Evolutionary conservation across 2,888 invertebrate species (phyloP), one percentile per base, ranked within the genome.

Genomic region (Heteropelma amictum): DNA sequence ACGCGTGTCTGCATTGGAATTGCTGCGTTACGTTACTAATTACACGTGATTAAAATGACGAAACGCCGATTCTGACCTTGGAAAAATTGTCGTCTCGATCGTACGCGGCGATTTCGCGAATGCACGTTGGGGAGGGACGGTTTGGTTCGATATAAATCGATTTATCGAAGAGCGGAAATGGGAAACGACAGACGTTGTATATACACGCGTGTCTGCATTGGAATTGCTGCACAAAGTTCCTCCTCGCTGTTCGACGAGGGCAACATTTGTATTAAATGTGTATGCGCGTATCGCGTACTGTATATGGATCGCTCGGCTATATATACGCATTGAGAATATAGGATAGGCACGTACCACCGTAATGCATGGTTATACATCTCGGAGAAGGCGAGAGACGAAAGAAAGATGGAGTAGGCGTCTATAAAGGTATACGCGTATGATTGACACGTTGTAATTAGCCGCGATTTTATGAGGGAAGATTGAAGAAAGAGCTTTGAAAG

Each of bases 381-480:
- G 63, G 42, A 51, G 17, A 30, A 5, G 17, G 14, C n/a, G 30
- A 51, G 17, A 23, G 68, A 23, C n/a, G 23, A 60, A 28, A 72
- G 42, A 60, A n/a, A 33, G 63, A 14, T 19, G 21, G 30, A 61
- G 78, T 79, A 81, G 77, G 81, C 80, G 76, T 75, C 77, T 61
- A n/a, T n/a, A n/a, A 73, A 73, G 74, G 78, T 73, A n/a, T n/a
- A 72, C 77, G 81, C 83, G 84, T 81, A 83, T 82, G 84, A 85
- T 84, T 83, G 82, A 82, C 80, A 81, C 79, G 78, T 82, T 81
- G 81, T 85, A 85, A 84, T 85, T 84, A 84, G 82, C 79, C 78
- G 80, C 78, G 77, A 72, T 75, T 79, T 79, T 79, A 79, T 65
- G 72, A 45, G 64, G 40, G 72, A 68, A 72, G 72, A 80, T 74